Conservation (phyloP, 2,888 invertebrate species). For the Diarsia dahlii region DNA sequence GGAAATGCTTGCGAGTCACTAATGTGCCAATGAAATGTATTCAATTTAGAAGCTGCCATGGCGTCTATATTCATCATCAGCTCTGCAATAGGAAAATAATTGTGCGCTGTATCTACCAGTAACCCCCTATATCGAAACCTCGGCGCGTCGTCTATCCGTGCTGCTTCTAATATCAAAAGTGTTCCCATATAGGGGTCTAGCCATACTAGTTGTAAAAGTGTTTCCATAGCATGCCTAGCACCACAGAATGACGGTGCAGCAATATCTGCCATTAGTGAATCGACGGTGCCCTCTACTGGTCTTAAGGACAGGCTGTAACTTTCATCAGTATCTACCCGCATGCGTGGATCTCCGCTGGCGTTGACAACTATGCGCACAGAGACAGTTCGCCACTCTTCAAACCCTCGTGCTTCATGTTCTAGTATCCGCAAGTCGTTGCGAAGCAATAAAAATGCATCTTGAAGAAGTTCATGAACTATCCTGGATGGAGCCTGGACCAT, state of each 20-base stretch:
- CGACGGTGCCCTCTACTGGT: conserved; percentile 82
- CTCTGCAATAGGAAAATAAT: conserved; percentile 94
- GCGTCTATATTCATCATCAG: conserved; percentile 94
- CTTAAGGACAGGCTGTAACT: conserved; percentile 92
- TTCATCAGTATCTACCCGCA: conserved; percentile 93
- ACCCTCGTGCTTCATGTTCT: conserved; percentile 78
- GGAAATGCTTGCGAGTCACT: conserved; percentile 98
- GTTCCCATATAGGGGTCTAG: conserved; percentile 91
- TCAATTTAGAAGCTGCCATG: conserved; percentile 97
- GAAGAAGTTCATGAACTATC: conserved; percentile 78
- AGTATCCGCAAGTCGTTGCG: conserved; percentile 84
- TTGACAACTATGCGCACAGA: conserved; percentile 86
- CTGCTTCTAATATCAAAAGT: conserved; percentile 92
- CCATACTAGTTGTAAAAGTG: conserved; percentile 94
- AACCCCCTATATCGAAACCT: conserved; percentile 94
- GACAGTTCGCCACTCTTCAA: conserved; percentile 83
- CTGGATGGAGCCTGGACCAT: conserved; percentile 76
- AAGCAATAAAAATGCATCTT: conserved; percentile 86
- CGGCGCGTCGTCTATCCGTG: conserved; percentile 94
- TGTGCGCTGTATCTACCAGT: conserved; percentile 96
- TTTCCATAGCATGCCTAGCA: conserved; percentile 94
- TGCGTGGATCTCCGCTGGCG: conserved; percentile 85
- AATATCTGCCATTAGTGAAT: conserved; percentile 90
- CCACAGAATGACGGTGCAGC: conserved; percentile 93
- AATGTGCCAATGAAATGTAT: conserved; percentile 97